Percentiles rank a stretch among this genome's conserved stretches.
Evolutionary conservation across 2,888 invertebrate genomes (phyloP).

Genomic region (Ischnus inquisitorius): DNA sequence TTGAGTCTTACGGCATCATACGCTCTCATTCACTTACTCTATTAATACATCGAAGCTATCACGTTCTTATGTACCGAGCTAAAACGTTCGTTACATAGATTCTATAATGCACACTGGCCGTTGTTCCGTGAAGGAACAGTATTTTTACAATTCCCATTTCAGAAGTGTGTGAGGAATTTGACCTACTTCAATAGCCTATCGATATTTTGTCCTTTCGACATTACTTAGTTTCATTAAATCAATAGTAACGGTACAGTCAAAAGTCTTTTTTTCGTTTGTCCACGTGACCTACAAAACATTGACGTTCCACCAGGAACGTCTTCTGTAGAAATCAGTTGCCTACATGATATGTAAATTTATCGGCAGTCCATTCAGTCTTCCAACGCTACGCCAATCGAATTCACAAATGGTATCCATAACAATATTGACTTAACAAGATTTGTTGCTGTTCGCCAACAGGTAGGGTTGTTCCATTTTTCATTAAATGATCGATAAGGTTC

Average conservation of each 20-base stretch:
- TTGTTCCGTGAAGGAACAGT: not conserved
- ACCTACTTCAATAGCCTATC: not conserved
- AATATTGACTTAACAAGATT: slow-evolving; percentile 81
- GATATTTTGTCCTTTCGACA: not conserved
- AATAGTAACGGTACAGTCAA: no score
- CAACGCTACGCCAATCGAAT: slow-evolving; percentile 5
- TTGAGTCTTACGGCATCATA: not conserved
- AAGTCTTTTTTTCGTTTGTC: not conserved
- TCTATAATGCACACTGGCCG: not conserved
- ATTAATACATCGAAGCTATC: slow-evolving; percentile 7
- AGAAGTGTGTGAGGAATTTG: no score
- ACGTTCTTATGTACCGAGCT: not conserved
- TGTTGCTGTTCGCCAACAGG: slow-evolving; percentile 57
- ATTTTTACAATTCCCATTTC: no score
- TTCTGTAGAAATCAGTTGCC: not conserved
- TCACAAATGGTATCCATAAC: slow-evolving; percentile 79
- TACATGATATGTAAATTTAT: not conserved
- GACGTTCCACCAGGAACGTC: not conserved
- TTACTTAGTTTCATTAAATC: no score
- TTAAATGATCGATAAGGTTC: slow-evolving; percentile 69
- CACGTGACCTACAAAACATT: not conserved
- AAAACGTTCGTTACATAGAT: not conserved
- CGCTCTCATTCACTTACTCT: slow-evolving; percentile 27
- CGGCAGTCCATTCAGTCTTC: not conserved
- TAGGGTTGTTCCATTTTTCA: slow-evolving; percentile 47